These are phyloP conservation scores for Melanerpes formicivorus DNA, from an alignment of 2,113 vertebrate genomes.

Conservation along the genomic window DNA sequence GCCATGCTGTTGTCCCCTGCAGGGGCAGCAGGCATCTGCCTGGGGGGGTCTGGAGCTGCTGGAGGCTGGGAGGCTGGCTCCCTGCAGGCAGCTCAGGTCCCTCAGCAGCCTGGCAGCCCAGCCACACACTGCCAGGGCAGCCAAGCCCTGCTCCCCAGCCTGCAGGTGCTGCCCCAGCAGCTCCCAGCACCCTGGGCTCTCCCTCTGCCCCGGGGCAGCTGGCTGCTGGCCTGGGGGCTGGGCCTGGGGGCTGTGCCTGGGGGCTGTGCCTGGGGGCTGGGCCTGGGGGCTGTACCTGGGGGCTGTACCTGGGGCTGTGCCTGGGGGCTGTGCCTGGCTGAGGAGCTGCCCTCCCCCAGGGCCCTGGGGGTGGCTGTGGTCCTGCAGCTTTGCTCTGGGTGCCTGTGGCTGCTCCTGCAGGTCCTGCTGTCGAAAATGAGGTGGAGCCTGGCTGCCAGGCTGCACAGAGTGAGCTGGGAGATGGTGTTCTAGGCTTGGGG, in stretches of 20 bases:
- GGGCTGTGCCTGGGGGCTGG: not conserved
- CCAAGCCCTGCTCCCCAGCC: not conserved
- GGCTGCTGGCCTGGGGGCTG: not conserved
- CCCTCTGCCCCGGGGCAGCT: not conserved
- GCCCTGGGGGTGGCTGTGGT: not conserved
- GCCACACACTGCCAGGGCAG: not conserved
- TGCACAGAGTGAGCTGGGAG: not conserved
- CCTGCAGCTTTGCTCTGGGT: not conserved
- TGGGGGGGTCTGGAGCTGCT: not conserved
- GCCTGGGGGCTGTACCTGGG: not conserved
- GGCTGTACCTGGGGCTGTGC: not conserved
- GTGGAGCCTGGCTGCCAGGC: slow-evolving; percentile 14
- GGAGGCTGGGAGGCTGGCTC: not conserved
- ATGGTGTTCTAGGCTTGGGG: not conserved
- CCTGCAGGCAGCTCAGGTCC: not conserved
- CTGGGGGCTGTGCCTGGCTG: not conserved
- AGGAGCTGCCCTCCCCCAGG: not conserved
- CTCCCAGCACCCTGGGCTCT: not conserved
- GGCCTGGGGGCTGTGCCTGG: not conserved
- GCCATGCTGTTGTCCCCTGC: not conserved
- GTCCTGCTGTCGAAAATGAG: not conserved
- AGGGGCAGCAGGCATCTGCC: not conserved
- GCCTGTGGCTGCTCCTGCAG: not conserved
- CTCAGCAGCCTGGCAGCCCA: not conserved
- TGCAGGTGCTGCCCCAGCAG: not conserved